Conservation (phyloP, 2,113 vertebrate genomes). For the Lophotis ruficrista region DNA sequence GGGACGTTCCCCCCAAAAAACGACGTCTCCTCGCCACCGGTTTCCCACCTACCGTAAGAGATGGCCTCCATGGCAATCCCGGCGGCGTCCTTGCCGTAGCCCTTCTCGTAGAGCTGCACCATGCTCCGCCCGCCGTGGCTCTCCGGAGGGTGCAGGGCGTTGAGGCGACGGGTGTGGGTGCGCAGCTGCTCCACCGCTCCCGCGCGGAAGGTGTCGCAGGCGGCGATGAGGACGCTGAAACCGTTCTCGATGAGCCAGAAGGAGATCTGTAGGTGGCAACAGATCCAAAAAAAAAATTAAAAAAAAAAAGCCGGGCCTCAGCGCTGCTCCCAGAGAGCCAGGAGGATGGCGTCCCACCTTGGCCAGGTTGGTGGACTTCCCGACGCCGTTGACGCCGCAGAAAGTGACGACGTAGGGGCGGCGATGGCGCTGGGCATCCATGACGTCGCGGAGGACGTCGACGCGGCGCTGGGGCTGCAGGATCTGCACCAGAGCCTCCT, state of each 20-base stretch:
- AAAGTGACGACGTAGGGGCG: conserved; percentile 94
- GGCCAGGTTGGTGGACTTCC: conserved; percentile 97
- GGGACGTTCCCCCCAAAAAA: rapidly evolving
- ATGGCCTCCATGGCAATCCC: conserved; percentile 99
- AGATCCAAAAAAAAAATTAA: no score
- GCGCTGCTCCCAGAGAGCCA: rapidly evolving
- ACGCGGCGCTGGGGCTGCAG: conserved; percentile 95
- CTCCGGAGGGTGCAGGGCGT: conserved; percentile 89
- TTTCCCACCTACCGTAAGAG: conserved; percentile 80
- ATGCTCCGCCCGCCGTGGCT: conserved; percentile 80
- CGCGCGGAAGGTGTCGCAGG: conserved; percentile 95
- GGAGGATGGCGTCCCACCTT: conserved; percentile 76
- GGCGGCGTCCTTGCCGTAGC: conserved; percentile 95
- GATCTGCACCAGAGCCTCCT: conserved; percentile 97
- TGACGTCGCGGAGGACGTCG: conserved; percentile 92
- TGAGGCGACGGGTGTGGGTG: conserved; percentile 92
- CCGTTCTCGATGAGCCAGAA: conserved; percentile 97
- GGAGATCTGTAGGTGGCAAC: conserved; percentile 81
- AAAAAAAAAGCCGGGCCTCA: rapidly evolving
- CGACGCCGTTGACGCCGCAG: conserved; percentile 95
- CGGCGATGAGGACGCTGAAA: conserved; percentile 94
- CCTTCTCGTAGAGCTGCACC: conserved; percentile 96
- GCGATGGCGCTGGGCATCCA: conserved; percentile 89
- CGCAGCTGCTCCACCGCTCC: conserved; percentile 97
- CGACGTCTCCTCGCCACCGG: rapidly evolving